Evolutionary conservation across 1,140 invertebrate genomes (phyloP).

Genomic region (Physella acuta): DNA sequence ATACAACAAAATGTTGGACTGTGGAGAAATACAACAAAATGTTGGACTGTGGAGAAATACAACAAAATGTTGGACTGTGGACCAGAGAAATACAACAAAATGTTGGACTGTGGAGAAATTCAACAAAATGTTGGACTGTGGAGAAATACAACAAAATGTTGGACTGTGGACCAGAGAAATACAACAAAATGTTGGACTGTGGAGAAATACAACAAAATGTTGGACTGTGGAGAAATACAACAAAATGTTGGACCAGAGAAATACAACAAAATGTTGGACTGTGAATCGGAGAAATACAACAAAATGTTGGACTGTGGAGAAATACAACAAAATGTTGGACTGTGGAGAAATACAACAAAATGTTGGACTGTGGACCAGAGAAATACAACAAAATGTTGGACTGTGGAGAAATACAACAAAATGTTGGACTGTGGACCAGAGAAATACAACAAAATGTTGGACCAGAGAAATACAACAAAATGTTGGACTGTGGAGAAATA

Average conservation of each 20-base stretch:
- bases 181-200: conserved; percentile 57
- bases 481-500: conserved; percentile 56
- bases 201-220: conserved; percentile 3
- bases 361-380: conserved; percentile 60
- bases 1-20: conserved; percentile 64
- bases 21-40: conserved; percentile 11
- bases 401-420: background rate
- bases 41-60: background rate
- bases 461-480: background rate
- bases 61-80: conserved; percentile 57
- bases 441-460: background rate
- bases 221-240: background rate
- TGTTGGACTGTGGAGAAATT: background rate
- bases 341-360: background rate
- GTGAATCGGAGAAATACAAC: background rate
- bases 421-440: conserved; percentile 61
- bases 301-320: conserved; percentile 57
- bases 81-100: background rate
- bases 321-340: background rate
- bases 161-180: background rate
- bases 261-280: background rate
- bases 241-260: conserved; percentile 56
- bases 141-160: background rate
- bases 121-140: conserved; percentile 57
- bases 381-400: background rate